A percentile compares a stretch with the other conserved stretches of the same genome.
Evolutionary conservation across 2,797 vertebrate species (phyloP).

Genomic region (Falco novaeseelandiae): DNA sequence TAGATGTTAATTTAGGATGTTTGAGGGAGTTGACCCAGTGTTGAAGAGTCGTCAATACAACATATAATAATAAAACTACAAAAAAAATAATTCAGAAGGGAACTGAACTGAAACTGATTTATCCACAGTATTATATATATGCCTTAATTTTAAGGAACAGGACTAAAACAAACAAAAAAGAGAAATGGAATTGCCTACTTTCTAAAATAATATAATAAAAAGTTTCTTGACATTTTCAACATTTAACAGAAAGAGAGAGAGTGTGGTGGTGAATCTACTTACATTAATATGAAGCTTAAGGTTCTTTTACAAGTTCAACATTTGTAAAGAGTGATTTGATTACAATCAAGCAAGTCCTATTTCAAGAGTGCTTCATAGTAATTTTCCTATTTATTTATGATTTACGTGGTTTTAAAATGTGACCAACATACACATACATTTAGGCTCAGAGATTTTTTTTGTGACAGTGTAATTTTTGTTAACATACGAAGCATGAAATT

Average conservation of each 20-base stretch:
- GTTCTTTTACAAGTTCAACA: not conserved
- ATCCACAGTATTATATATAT: not conserved
- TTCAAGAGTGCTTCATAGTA: not conserved
- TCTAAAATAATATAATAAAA: not conserved
- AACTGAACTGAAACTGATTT: not conserved
- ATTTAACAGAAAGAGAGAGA: not conserved
- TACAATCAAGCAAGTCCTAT: not conserved
- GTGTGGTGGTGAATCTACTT: not conserved
- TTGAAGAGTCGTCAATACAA: not conserved
- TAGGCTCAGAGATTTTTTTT: not conserved
- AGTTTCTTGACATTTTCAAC: not conserved
- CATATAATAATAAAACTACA: not conserved
- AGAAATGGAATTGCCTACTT: not conserved
- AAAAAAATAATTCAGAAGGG: not conserved
- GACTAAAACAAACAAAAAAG: not conserved
- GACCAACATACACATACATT: not conserved
- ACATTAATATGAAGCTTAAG: not conserved
- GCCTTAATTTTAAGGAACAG: not conserved
- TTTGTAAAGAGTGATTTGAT: not conserved
- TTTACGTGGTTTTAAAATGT: not conserved
- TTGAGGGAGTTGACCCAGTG: not conserved
- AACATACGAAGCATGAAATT: not conserved
- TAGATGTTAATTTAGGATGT: not conserved
- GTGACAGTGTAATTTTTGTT: not conserved
- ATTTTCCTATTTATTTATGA: not conserved